Evolutionary conservation across 2,797 vertebrate genomes (phyloP).

Genomic region (Zonotrichia albicollis): DNA sequence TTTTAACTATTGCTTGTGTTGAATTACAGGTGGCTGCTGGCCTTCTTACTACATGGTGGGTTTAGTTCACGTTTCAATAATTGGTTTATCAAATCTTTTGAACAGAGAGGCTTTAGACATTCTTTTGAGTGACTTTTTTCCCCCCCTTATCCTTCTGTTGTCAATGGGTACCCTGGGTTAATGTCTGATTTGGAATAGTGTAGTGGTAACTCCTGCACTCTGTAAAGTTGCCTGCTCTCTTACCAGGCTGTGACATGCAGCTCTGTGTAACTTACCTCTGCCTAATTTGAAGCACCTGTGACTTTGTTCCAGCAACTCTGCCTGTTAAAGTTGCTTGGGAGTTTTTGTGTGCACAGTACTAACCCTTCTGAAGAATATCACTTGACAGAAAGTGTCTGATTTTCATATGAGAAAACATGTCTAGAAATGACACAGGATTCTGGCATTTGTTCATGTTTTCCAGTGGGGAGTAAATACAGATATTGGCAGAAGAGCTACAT

Average conservation of each 20-base stretch:
- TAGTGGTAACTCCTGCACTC: not conserved
- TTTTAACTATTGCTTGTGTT: not conserved
- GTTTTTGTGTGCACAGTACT: not conserved
- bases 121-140: not conserved
- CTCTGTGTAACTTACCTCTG: not conserved
- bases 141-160: fast-evolving
- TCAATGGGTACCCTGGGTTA: not conserved
- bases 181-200: not conserved
- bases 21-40: not conserved
- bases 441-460: not conserved
- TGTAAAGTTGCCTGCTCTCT: not conserved
- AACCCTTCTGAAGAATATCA: not conserved
- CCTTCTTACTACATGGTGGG: not conserved
- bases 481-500: not conserved
- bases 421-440: not conserved
- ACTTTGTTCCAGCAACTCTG: not conserved
- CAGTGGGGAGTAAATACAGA: not conserved
- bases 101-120: not conserved
- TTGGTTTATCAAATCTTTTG: not conserved
- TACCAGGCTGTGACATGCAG: not conserved
- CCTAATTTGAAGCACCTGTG: not conserved
- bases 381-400: not conserved
- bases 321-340: not conserved
- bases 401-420: not conserved
- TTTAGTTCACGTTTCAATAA: not conserved